Conservation (phyloP, 2,888 invertebrate species). For the Apocheima hispidaria region DNA sequence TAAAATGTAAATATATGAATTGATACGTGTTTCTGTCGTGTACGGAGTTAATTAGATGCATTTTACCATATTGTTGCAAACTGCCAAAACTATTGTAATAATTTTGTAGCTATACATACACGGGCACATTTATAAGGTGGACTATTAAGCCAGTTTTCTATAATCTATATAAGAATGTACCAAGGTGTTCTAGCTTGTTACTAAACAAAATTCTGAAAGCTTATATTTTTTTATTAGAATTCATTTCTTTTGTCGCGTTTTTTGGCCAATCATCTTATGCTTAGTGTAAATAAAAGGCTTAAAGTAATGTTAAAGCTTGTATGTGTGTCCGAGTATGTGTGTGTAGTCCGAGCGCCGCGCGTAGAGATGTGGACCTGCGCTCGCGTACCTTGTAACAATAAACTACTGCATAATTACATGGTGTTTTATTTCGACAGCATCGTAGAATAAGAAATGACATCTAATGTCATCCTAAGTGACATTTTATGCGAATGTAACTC, state of each 20-base stretch:
- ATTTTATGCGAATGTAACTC: too few species aligned
- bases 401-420: slow-evolving; percentile 80
- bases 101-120: slow-evolving; percentile 71
- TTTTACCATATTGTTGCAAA: slow-evolving; percentile 83
- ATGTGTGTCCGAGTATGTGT: slow-evolving; percentile 53
- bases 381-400: slow-evolving; percentile 78
- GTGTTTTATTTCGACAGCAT: too few species aligned
- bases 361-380: slow-evolving; percentile 61
- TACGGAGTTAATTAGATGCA: slow-evolving; percentile 75
- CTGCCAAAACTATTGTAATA: slow-evolving; percentile 84
- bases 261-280: neutral
- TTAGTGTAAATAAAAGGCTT: slow-evolving; percentile 11
- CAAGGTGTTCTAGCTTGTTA: neutral
- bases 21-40: slow-evolving; percentile 73
- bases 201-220: neutral
- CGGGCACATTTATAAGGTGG: slow-evolving; percentile 49
- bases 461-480: too few species aligned
- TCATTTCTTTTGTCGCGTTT: neutral
- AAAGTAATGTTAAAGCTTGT: slow-evolving; percentile 28
- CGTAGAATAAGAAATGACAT: too few species aligned
- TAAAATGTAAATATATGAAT: slow-evolving; percentile 74
- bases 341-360: slow-evolving; percentile 58
- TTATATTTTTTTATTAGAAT: neutral
- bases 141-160: slow-evolving; percentile 17
- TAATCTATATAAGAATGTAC: neutral